These are phyloP conservation scores for Caenorhabditis uteleia DNA, from an alignment of 2,888 invertebrate genomes.

Conservation along the genomic window DNA sequence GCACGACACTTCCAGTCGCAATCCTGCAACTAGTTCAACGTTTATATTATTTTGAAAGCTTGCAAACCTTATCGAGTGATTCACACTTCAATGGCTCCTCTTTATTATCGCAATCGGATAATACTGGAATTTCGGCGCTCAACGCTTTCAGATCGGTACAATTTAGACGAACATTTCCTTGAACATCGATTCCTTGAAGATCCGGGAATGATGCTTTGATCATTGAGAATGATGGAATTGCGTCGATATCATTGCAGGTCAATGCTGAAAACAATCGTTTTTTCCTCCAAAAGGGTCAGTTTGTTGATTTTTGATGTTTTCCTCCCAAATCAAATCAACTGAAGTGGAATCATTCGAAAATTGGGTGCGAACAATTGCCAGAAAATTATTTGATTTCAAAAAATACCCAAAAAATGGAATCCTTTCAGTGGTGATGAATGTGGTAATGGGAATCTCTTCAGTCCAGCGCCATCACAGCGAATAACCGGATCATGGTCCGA, in stretches of 20 bases:
- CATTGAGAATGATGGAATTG: conserved; percentile 37
- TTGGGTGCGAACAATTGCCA: neutral
- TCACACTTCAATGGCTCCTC: conserved; percentile 32
- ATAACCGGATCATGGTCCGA: conserved; percentile 42
- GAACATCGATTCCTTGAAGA: conserved; percentile 51
- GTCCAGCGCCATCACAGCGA: conserved; percentile 41
- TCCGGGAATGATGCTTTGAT: conserved; percentile 51
- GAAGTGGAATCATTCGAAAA: too few relatives aligned
- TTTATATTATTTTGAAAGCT: neutral
- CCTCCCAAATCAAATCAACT: too few relatives aligned
- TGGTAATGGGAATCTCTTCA: conserved; percentile 38
- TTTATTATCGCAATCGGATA: conserved; percentile 31
- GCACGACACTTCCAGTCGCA: conserved; percentile 54
- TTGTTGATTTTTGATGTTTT: neutral
- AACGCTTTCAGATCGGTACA: conserved; percentile 31
- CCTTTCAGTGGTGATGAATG: conserved; percentile 33
- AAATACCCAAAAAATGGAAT: conserved; percentile 39
- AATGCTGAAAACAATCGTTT: too few relatives aligned
- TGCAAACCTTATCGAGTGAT: conserved; percentile 19
- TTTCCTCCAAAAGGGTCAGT: too few relatives aligned
- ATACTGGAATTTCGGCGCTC: conserved; percentile 28
- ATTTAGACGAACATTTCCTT: conserved; percentile 44
- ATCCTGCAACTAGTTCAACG: conserved; percentile 14
- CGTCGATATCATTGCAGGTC: conserved; percentile 46
- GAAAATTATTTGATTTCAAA: too few relatives aligned